phyloP scores from a whole-genome alignment of 2,888 invertebrate species.

The Torymus tubicola region DNA sequence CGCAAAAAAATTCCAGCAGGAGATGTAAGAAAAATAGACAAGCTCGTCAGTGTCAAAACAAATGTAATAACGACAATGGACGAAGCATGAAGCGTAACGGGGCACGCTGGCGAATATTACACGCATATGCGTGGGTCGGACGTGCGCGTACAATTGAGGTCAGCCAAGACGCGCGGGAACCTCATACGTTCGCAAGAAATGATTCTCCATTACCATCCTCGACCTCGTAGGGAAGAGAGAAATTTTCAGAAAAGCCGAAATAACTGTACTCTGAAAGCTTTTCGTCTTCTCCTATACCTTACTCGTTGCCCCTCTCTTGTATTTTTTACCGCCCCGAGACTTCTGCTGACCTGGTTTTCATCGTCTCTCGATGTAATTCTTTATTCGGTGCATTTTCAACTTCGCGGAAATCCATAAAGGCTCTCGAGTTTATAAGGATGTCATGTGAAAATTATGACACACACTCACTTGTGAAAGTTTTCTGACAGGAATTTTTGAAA shows the following conservation, averaged over 20 bases:
- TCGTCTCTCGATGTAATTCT: neutral
- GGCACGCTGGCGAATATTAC: neutral
- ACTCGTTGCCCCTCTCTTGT: too few relatives aligned
- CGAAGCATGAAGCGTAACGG: neutral
- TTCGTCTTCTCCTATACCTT: neutral
- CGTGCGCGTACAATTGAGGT: too few relatives aligned
- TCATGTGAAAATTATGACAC: too few relatives aligned
- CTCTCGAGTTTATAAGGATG: too few relatives aligned
- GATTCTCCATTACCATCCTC: conserved; percentile 7
- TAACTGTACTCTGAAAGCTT: conserved; percentile 1
- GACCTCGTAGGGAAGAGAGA: neutral
- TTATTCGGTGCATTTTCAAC: neutral
- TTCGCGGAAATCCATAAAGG: too few relatives aligned
- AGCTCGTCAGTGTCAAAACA: neutral
- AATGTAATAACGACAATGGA: conserved; percentile 9
- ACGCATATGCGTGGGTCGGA: neutral
- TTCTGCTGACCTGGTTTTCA: too few relatives aligned
- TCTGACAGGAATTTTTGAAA: too few relatives aligned
- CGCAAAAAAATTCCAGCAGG: conserved; percentile 1
- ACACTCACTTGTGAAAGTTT: too few relatives aligned
- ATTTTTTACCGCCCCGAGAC: too few relatives aligned
- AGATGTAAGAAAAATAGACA: neutral
- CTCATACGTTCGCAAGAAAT: conserved; percentile 10
- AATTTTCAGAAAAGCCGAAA: neutral
- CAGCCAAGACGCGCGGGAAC: neutral